A percentile compares a stretch with the other conserved stretches of the same genome.
These are phyloP conservation scores for Neosalanx taihuensis DNA, from an alignment of 2,797 vertebrate genomes.

Conservation along the genomic window DNA sequence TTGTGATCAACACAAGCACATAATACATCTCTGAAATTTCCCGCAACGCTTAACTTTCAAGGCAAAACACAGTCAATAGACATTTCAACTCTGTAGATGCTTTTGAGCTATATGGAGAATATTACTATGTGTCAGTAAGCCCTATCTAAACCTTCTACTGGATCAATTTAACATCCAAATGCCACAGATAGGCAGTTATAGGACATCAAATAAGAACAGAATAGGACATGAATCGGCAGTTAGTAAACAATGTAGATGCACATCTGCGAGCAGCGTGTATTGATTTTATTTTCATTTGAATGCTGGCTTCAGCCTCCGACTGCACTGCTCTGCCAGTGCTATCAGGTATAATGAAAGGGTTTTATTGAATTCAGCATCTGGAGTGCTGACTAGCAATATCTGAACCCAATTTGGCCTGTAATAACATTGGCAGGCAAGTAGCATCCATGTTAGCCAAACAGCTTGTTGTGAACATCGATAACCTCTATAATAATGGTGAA, in stretches of 20 bases:
- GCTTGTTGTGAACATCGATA: slow-evolving; percentile 1
- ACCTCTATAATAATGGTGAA: not conserved
- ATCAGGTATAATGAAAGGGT: slow-evolving; percentile 53
- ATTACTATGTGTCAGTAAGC: slow-evolving; percentile 17
- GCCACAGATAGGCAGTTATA: slow-evolving; percentile 44
- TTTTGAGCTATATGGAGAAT: slow-evolving; percentile 22
- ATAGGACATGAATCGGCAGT: slow-evolving; percentile 57
- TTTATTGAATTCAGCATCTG: slow-evolving; percentile 68
- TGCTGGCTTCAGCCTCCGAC: slow-evolving; percentile 50
- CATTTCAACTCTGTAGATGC: slow-evolving; percentile 13
- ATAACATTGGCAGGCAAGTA: slow-evolving; percentile 58
- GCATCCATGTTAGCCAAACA: slow-evolving; percentile 19
- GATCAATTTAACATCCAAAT: slow-evolving; percentile 39
- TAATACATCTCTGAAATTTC: no score
- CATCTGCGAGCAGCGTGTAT: slow-evolving; percentile 59
- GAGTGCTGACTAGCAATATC: slow-evolving; percentile 59
- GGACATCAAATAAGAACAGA: slow-evolving; percentile 57
- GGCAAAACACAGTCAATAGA: not conserved
- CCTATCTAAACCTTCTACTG: slow-evolving; percentile 22
- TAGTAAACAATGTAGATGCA: slow-evolving; percentile 55
- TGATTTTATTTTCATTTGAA: slow-evolving; percentile 58
- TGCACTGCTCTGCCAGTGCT: slow-evolving; percentile 43
- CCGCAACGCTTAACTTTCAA: not conserved
- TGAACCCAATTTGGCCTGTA: slow-evolving; percentile 61
- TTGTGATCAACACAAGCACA: no score